These are phyloP conservation scores for Cygnus atratus DNA, from an alignment of 2,113 vertebrate species.

Conservation along the genomic window DNA sequence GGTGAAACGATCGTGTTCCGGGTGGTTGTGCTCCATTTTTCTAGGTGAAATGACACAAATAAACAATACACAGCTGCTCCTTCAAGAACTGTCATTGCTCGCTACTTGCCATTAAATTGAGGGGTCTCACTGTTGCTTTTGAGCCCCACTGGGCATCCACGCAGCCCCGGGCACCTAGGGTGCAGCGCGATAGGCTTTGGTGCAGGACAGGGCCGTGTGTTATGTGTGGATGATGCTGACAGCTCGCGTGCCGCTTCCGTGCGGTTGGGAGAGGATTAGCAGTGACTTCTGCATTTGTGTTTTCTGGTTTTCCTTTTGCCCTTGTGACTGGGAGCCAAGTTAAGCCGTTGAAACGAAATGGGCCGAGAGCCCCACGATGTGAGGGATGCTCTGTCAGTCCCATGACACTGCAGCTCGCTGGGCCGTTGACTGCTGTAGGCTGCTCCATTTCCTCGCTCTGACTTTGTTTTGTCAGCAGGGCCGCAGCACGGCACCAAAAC, in stretches of 20 bases:
- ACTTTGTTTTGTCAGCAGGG: not conserved
- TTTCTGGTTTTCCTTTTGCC: not conserved
- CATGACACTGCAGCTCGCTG: too few relatives aligned
- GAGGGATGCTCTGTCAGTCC: not conserved
- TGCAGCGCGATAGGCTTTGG: not conserved
- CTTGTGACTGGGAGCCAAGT: not conserved
- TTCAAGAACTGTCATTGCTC: not conserved
- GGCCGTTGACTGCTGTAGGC: too few relatives aligned
- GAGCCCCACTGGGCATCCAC: fast-evolving
- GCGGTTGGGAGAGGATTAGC: not conserved
- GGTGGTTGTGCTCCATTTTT: fast-evolving
- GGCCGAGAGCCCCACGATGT: not conserved
- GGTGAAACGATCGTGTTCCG: not conserved
- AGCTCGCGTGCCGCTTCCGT: not conserved
- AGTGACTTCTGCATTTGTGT: not conserved
- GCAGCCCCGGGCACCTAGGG: fast-evolving
- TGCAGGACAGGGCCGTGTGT: not conserved
- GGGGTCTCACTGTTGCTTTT: fast-evolving
- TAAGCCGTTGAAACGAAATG: not conserved
- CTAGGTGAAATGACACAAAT: not conserved
- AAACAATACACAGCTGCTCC: not conserved
- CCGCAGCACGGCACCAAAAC: too few relatives aligned
- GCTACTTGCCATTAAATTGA: not conserved
- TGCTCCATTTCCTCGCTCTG: not conserved
- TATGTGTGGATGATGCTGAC: not conserved